Conservation (phyloP, 2,113 vertebrate genomes). For the Pteruthius melanotis region DNA sequence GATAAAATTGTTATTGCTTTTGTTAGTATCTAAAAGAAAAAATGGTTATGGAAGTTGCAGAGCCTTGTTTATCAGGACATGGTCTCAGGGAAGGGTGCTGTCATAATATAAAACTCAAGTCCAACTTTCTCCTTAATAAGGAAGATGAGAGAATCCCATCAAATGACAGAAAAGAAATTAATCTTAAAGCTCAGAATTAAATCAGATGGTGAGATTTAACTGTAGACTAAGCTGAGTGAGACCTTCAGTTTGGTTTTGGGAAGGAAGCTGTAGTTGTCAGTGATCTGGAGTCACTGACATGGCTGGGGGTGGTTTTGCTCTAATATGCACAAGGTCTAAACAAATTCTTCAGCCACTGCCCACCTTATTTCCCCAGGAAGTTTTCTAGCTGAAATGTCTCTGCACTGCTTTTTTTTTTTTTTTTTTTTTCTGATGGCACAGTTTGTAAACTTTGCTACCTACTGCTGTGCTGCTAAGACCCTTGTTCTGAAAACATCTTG, state of each 20-base stretch:
- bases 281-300: not conserved
- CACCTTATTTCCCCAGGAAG: not conserved
- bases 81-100: not conserved
- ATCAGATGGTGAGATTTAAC: not conserved
- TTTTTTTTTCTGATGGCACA: not conserved
- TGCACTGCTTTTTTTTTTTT: not conserved
- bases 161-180: not conserved
- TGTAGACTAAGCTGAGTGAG: not conserved
- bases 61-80: not conserved
- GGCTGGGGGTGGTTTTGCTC: not conserved
- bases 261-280: not conserved
- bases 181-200: not conserved
- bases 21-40: not conserved
- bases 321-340: not conserved
- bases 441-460: not conserved
- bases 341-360: not conserved
- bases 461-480: not conserved
- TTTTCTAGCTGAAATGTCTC: not conserved
- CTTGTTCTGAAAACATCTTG: not conserved
- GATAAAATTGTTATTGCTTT: not conserved
- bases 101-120: not conserved
- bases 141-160: not conserved
- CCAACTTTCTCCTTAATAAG: not conserved
- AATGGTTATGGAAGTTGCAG: not conserved
- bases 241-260: not conserved